phyloP scores from a whole-genome alignment of 2,113 vertebrate species.

The Prinia subflava region DNA sequence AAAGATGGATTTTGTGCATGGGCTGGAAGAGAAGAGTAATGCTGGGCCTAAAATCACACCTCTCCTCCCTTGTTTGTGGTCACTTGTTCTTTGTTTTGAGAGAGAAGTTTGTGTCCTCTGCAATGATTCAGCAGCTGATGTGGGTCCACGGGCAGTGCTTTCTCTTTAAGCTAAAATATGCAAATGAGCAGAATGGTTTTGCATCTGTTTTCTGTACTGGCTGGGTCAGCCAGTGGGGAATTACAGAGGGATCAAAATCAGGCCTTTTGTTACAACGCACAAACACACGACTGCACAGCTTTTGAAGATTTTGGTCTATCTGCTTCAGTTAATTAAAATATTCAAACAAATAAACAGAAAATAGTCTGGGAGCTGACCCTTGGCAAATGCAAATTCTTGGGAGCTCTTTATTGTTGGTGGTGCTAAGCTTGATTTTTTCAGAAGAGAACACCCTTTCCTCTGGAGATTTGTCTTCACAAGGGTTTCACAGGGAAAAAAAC shows the following conservation, averaged over 20 bases:
- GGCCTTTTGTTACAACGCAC: background rate
- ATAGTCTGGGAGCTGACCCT: background rate
- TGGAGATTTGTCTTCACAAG: background rate
- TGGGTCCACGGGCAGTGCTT: background rate
- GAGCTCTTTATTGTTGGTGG: background rate
- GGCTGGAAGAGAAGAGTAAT: background rate
- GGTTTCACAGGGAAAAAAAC: background rate
- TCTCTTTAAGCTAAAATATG: background rate
- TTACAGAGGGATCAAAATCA: slow-evolving; percentile 4
- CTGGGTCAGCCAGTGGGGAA: background rate
- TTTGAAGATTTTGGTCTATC: background rate
- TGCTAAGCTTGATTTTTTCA: background rate
- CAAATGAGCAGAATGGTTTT: background rate
- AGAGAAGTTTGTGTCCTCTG: background rate
- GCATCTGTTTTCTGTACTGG: background rate
- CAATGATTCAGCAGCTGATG: background rate
- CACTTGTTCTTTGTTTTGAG: background rate
- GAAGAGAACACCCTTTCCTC: background rate
- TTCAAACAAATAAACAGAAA: slow-evolving; percentile 6
- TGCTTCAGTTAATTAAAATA: slow-evolving; percentile 8
- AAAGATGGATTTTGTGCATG: background rate
- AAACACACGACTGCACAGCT: background rate
- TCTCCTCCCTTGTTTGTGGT: background rate
- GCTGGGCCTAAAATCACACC: background rate
- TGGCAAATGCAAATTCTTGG: background rate